Evolutionary conservation across 2,888 invertebrate genomes (phyloP).

Genomic region (Pyrocoelia pectoralis): DNA sequence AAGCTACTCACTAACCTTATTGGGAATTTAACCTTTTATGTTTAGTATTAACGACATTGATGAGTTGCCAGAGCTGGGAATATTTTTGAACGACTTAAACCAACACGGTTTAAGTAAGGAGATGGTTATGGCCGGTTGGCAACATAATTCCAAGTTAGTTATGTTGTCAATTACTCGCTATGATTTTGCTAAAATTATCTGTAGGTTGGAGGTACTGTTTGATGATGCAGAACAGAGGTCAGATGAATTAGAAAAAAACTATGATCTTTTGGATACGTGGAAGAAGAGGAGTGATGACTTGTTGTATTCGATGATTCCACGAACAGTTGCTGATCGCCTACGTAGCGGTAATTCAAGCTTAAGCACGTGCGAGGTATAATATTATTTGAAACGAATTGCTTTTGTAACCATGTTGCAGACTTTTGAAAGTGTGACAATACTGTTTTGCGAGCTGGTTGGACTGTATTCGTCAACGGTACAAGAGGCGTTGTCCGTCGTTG

Average conservation of each 20-base stretch:
- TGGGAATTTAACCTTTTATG: constrained; percentile 39
- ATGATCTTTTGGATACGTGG: constrained; percentile 82
- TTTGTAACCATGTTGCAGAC: constrained; percentile 63
- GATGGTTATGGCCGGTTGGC: constrained; percentile 83
- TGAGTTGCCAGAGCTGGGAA: constrained; percentile 78
- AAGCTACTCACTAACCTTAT: no score
- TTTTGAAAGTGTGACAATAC: constrained; percentile 76
- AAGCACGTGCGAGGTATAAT: constrained; percentile 79
- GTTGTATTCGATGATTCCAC: constrained; percentile 90
- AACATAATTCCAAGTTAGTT: constrained; percentile 73
- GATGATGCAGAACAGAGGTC: constrained; percentile 82
- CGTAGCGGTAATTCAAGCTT: constrained; percentile 77
- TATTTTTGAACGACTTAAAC: constrained; percentile 83
- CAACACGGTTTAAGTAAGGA: constrained; percentile 83
- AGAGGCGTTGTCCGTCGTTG: constrained; percentile 77
- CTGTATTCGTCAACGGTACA: constrained; percentile 66
- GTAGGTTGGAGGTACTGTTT: constrained; percentile 77
- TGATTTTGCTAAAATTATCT: constrained; percentile 15
- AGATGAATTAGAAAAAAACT: constrained; percentile 77
- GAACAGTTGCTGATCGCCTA: constrained; percentile 80
- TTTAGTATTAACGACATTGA: constrained; percentile 81
- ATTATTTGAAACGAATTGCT: no score
- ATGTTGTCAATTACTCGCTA: background rate
- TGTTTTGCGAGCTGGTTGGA: constrained; percentile 75
- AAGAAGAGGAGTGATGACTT: constrained; percentile 84